Evolutionary conservation across 2,797 vertebrate genomes (phyloP).

Genomic region (Sebastes ruberrimus): DNA sequence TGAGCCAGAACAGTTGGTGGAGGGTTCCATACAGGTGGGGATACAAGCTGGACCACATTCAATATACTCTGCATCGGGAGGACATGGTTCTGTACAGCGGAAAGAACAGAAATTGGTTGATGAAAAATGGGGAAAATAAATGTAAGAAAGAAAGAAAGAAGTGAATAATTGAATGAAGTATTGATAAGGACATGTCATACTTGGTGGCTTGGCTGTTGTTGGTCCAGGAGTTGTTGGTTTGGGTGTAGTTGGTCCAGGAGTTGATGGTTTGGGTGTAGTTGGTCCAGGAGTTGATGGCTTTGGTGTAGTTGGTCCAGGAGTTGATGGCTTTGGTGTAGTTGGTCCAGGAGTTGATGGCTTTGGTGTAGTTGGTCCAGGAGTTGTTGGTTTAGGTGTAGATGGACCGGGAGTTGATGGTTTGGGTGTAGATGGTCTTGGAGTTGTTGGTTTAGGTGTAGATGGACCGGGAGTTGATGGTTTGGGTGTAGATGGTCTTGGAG

Average conservation of each 20-base stretch:
- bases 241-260: not conserved
- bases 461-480: constrained; percentile 7
- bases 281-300: not conserved
- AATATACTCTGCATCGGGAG: constrained; percentile 77
- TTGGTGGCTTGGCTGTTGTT: constrained; percentile 29
- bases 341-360: not conserved
- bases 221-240: constrained; percentile 9
- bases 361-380: not conserved
- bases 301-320: not conserved
- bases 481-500: constrained; percentile 1
- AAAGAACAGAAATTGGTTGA: not conserved
- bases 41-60: constrained; percentile 82
- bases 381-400: not conserved
- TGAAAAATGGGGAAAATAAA: not conserved
- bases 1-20: constrained; percentile 75
- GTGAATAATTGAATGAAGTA: not conserved
- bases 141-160: not conserved
- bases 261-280: not conserved
- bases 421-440: not conserved
- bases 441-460: constrained; percentile 11
- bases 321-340: constrained; percentile 10
- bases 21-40: constrained; percentile 79
- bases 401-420: not conserved
- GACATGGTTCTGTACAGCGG: constrained; percentile 70
- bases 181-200: constrained; percentile 20